Evolutionary conservation across 2,888 invertebrate species (phyloP).

Genomic region (Ennomos fuscantarius): DNA sequence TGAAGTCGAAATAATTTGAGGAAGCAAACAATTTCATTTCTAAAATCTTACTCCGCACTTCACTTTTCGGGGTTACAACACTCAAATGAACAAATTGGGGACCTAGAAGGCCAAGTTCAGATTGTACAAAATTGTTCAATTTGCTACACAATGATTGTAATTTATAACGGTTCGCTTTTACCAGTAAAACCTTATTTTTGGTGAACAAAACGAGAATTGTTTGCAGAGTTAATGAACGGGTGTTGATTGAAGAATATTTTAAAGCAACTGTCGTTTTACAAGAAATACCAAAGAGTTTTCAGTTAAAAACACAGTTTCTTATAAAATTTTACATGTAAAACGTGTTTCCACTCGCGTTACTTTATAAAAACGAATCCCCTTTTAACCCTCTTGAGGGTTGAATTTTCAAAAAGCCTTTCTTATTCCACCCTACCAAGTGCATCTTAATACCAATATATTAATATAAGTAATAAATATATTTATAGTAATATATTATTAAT

Average conservation of each 20-base stretch:
- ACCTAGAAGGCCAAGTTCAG: conserved; percentile 36
- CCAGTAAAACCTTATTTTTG: conserved; percentile 16
- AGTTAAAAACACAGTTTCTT: too few relatives aligned
- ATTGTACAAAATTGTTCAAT: conserved; percentile 39
- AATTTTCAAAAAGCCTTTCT: too few relatives aligned
- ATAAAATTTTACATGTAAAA: too few relatives aligned
- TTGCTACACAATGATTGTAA: conserved; percentile 41
- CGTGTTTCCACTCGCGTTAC: too few relatives aligned
- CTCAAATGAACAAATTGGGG: conserved; percentile 41
- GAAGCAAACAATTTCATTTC: conserved; percentile 8
- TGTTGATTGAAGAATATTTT: conserved; percentile 2
- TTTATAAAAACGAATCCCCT: too few relatives aligned
- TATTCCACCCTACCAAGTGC: too few relatives aligned
- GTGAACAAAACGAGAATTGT: conserved; percentile 13
- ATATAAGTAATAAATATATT: too few relatives aligned
- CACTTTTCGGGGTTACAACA: conserved; percentile 22
- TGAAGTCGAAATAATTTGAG: conserved; percentile 11
- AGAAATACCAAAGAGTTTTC: too few relatives aligned
- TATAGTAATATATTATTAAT: too few relatives aligned
- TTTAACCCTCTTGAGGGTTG: too few relatives aligned
- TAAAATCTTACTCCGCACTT: conserved; percentile 15
- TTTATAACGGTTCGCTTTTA: conserved; percentile 38
- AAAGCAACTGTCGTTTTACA: not conserved
- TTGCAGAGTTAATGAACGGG: conserved; percentile 16
- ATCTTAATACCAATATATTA: too few relatives aligned